Evolutionary conservation across 1,140 invertebrate genomes (phyloP).

Genomic region (Drosophila lini): DNA sequence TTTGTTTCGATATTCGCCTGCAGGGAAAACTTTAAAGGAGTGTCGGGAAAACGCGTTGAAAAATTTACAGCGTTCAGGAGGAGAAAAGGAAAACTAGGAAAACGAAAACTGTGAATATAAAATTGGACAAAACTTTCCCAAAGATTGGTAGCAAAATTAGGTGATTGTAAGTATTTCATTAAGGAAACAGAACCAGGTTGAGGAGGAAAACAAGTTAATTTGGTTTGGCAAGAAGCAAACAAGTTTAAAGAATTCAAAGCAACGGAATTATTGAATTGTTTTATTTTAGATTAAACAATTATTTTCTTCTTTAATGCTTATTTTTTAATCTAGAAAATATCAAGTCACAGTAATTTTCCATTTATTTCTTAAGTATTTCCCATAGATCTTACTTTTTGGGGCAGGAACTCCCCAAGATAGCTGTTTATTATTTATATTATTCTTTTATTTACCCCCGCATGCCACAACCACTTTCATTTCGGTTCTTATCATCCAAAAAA

Average conservation of each 20-base stretch:
- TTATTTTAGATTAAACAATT: not conserved
- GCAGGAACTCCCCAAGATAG: not conserved
- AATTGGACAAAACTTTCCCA: not conserved
- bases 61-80: not conserved
- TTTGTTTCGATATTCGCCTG: not conserved
- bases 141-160: not conserved
- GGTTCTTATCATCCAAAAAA: slow-evolving; percentile 23
- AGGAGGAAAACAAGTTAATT: not conserved
- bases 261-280: not conserved
- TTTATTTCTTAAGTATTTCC: not conserved
- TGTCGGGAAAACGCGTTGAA: not conserved
- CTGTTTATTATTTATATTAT: not conserved
- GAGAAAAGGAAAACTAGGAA: not conserved
- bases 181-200: not conserved
- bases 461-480: not conserved
- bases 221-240: too few relatives aligned
- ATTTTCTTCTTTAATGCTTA: too few relatives aligned
- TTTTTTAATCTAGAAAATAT: not conserved
- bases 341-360: not conserved
- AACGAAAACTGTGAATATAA: not conserved
- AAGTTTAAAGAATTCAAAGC: not conserved
- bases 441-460: not conserved
- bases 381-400: not conserved
- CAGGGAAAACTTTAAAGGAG: slow-evolving; percentile 18
- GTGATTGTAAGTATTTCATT: not conserved